Evolutionary conservation across 2,113 vertebrate genomes (phyloP), one percentile per base, ranked within the genome.

Genomic region (Pleuronectes platessa): DNA sequence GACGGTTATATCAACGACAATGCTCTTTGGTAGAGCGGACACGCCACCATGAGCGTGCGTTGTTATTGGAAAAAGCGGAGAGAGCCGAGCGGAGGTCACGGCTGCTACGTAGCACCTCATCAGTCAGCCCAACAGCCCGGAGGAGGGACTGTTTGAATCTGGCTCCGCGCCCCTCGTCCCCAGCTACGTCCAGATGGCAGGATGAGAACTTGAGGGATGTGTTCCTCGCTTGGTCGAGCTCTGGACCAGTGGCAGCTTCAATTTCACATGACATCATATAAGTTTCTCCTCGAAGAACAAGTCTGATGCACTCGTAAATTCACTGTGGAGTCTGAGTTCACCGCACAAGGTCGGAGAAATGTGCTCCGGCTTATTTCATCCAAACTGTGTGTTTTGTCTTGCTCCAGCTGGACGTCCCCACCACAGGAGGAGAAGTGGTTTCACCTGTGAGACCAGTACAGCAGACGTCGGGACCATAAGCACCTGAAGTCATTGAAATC

Each of bases 81-180:
- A 83, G 81, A 81, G 78, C 68, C 24, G 84, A 89, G 87, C 68
- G 21, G 76, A 18, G 91, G 89, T 93, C 87, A 89, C 24, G 83
- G 87, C 84, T 73, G 76, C 78, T n/a, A 76, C 67, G 67, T 71
- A 89, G 86, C 92, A 90, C 92, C 92, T 93, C 90, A 93, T 94
- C 91, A 91, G 88, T 94, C 92, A 89, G 79, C 79, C 76, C 83
- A 87, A 68, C 80, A 70, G 90, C 76, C 89, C 72, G 31, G 74
- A 84, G 76, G 85, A 90, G 70, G 78, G 79, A 84, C 81, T 89
- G 90, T 90, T 90, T 91, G 76, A 84, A 84, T 88, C 55, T 93
- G 91, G 86, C 81, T 80, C 80, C 3, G 68, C 31, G 76, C 85
- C 88, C 85, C 88, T 65, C 58, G 65, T 84, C 79, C 90, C 84